Evolutionary conservation across 2,888 invertebrate genomes (phyloP).

Genomic region (Yponomeuta malinellus): DNA sequence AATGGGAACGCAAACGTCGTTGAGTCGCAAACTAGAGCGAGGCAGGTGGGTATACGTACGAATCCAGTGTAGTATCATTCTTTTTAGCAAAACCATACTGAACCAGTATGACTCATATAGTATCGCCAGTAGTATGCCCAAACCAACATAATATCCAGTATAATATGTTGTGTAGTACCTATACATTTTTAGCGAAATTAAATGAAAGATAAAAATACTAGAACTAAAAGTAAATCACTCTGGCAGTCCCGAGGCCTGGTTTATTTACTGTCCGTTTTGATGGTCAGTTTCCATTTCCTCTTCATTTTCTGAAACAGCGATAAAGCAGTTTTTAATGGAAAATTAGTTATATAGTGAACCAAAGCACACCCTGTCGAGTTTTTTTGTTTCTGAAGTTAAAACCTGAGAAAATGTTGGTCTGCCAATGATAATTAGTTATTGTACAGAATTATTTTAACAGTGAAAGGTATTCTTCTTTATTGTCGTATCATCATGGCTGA

Average conservation of each 20-base stretch:
- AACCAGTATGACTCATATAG: constrained; percentile 18
- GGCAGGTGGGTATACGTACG: not conserved
- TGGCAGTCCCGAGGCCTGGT: constrained; percentile 13
- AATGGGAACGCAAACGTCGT: too few relatives aligned
- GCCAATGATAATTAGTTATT: too few relatives aligned
- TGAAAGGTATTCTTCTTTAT: too few relatives aligned
- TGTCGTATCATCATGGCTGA: too few relatives aligned
- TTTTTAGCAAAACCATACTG: constrained; percentile 33
- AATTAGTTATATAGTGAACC: too few relatives aligned
- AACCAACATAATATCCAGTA: constrained; percentile 41
- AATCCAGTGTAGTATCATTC: constrained; percentile 46
- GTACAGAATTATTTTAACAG: too few relatives aligned
- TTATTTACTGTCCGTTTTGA: constrained; percentile 45
- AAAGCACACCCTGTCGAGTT: too few relatives aligned
- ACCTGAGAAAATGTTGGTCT: too few relatives aligned
- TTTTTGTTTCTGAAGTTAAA: too few relatives aligned
- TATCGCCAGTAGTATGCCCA: constrained; percentile 36
- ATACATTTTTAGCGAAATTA: constrained; percentile 31
- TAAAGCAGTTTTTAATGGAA: constrained; percentile 21
- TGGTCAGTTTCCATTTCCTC: constrained; percentile 70
- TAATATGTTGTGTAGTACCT: constrained; percentile 25
- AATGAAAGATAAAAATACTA: constrained; percentile 15
- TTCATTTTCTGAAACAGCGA: constrained; percentile 64
- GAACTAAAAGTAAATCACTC: constrained; percentile 9
- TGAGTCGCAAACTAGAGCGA: too few relatives aligned